A percentile compares a stretch with the other conserved stretches of the same genome.
Conservation (phyloP, 2,888 invertebrate genomes). For the Cataglyphis albicans region DNA sequence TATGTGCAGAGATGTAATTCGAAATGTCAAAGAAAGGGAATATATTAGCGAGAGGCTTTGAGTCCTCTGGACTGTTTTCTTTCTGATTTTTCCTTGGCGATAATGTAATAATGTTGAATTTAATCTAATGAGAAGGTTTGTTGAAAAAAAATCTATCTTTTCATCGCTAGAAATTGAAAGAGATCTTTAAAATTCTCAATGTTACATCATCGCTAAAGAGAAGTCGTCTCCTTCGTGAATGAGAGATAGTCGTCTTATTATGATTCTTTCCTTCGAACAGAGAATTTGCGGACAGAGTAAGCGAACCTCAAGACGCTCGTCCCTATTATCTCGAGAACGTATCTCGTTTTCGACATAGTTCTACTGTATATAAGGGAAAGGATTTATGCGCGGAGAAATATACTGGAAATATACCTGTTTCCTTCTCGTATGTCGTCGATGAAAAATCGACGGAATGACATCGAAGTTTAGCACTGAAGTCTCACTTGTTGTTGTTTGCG, state of each 20-base stretch:
- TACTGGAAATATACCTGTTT: neutral
- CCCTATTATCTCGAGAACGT: slow-evolving; percentile 18
- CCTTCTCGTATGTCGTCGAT: slow-evolving; percentile 13
- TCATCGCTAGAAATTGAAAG: neutral
- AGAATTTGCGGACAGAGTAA: neutral
- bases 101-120: neutral
- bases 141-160: neutral
- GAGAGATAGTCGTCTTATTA: slow-evolving; percentile 22
- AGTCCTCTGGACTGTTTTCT: slow-evolving; percentile 13
- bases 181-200: neutral
- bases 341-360: slow-evolving; percentile 25
- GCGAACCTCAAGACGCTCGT: slow-evolving; percentile 29
- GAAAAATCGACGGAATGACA: slow-evolving; percentile 8
- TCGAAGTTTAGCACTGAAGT: slow-evolving; percentile 37
- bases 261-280: slow-evolving; percentile 20
- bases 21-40: slow-evolving; percentile 6
- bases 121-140: neutral
- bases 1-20: slow-evolving; percentile 11
- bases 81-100: slow-evolving; percentile 12
- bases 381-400: neutral
- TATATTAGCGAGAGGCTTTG: neutral
- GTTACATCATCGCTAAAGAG: neutral
- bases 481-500: slow-evolving; percentile 49
- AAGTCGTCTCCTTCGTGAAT: slow-evolving; percentile 21
- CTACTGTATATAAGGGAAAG: slow-evolving; percentile 6